Base-by-base conservation (phyloP, 2,888 invertebrate species). In the Stenurella melanura region DNA sequence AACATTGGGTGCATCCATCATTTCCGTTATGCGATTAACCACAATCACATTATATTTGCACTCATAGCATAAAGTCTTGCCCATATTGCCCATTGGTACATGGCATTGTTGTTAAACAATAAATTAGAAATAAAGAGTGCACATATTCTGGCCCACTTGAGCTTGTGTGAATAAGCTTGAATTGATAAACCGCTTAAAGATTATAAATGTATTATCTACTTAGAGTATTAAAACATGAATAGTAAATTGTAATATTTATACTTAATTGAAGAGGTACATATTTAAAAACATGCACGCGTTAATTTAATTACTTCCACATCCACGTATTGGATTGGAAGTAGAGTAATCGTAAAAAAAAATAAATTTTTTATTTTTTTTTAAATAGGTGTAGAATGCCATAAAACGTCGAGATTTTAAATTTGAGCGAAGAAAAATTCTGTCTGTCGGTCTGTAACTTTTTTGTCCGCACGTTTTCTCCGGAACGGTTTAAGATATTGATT, bases 11-110 rank as follows among this genome's bases (percentile, higher is more conserved):
- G 87, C 89, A 89, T 87, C 87, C 86, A 83, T 84, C 86, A 87
- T 88, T 88, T 86, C 87, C 87, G 88, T 88, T 88, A 89, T 88
- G 84, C 87, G 89, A 89, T 89, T 89, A 88, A 89, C 88, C 89
- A 85, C 88, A 89, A 89, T 89, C 89, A 86, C 86, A 88, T 89
- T 89, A 89, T 88, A 84, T 85, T 81, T 85, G 87, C 85, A 85
- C 85, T 82, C 80, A 77, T 81, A 79, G 80, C 74, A 78, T 74
- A 54, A 67, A 72, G 74, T 74, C 80, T 78, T 76, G 76, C 76
- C 79, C 78, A 76, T 72, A 76, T 77, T 78, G 78, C 82, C 84
- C 82, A 80, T 82, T 78, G 78, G 78, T 71, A 75, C 79, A 77
- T 77, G 73, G 74, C 79, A 81, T 84, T 84, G 84, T 84, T 82